Conservation (phyloP, 1,140 invertebrate genomes). For the Drosophila quadrilineata region DNA sequence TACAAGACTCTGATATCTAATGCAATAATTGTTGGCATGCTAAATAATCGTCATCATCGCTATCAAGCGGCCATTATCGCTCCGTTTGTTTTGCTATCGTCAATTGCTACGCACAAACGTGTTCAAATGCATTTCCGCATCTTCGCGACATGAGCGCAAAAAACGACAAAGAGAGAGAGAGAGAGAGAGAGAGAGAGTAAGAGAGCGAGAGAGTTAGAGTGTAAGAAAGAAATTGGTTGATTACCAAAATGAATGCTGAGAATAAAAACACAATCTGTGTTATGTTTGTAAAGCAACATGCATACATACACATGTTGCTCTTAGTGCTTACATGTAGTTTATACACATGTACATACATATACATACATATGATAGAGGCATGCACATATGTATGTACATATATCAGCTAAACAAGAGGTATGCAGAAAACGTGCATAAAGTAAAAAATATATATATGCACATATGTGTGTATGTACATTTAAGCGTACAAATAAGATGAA, state of each 20-base stretch:
- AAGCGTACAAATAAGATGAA: conserved; percentile 19
- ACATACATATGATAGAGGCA: conserved; percentile 32
- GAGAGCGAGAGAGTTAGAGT: no score
- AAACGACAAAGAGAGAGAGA: conserved; percentile 17
- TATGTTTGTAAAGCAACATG: no score
- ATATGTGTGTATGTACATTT: no score
- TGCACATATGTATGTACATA: conserved; percentile 32
- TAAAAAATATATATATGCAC: not conserved
- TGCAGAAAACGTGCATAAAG: conserved; percentile 43
- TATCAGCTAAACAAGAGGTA: not conserved
- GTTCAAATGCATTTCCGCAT: conserved; percentile 73
- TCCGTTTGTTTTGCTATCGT: conserved; percentile 36
- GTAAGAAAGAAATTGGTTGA: no score
- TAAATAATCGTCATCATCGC: conserved; percentile 32
- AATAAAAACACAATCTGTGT: no score
- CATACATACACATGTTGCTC: no score
- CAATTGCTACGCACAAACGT: conserved; percentile 64
- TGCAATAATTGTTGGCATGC: conserved; percentile 16
- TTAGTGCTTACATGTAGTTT: conserved; percentile 7
- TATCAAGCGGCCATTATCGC: conserved; percentile 23
- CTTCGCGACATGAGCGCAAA: conserved; percentile 17
- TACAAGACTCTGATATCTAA: conserved; percentile 30
- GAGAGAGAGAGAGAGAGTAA: not conserved
- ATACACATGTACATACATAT: conserved; percentile 15
- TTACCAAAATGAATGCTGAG: conserved; percentile 27